Percentiles rank a stretch among this genome's conserved stretches.
phyloP scores from a whole-genome alignment of 2,888 invertebrate genomes.

The Ethmia dodecea region DNA sequence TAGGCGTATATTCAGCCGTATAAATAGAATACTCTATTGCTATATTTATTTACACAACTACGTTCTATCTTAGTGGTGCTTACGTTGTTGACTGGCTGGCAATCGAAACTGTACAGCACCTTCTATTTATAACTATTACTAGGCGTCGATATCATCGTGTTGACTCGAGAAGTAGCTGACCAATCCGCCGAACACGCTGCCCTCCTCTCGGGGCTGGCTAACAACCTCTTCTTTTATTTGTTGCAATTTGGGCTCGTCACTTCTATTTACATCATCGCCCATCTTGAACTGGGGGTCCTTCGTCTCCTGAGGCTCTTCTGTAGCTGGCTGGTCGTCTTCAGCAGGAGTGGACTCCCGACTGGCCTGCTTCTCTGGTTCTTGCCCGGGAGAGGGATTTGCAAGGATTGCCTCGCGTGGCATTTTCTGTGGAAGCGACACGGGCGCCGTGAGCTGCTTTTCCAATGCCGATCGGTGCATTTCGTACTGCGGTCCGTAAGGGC shows the following conservation, averaged over 20 bases:
- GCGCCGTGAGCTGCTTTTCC: slow-evolving; percentile 5
- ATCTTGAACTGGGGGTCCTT: neutral
- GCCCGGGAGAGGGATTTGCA: slow-evolving; percentile 2
- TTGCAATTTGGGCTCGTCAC: slow-evolving; percentile 1
- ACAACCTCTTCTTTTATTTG: slow-evolving; percentile 2
- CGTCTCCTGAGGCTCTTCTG: neutral
- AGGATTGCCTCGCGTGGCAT: slow-evolving; percentile 2
- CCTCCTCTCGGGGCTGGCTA: slow-evolving; percentile 68
- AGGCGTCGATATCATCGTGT: slow-evolving; percentile 89
- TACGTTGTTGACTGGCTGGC: too few species aligned
- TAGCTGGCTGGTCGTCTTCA: slow-evolving; percentile 10
- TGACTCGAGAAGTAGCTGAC: slow-evolving; percentile 96
- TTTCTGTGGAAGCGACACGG: neutral
- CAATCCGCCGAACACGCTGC: slow-evolving; percentile 91
- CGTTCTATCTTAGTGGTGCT: slow-evolving; percentile 68
- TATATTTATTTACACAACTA: slow-evolving; percentile 35
- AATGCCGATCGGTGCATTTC: slow-evolving; percentile 3
- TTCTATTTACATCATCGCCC: slow-evolving; percentile 3
- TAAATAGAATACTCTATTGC: slow-evolving; percentile 51
- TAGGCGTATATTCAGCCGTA: slow-evolving; percentile 25
- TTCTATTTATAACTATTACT: too few species aligned
- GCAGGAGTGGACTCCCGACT: slow-evolving; percentile 6
- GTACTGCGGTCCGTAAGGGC: slow-evolving; percentile 8
- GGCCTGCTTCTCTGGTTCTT: slow-evolving; percentile 1
- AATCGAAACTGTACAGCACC: too few species aligned